These are phyloP conservation scores for Cottoperca gobio DNA, from an alignment of 2,797 vertebrate species.

Conservation along the genomic window DNA sequence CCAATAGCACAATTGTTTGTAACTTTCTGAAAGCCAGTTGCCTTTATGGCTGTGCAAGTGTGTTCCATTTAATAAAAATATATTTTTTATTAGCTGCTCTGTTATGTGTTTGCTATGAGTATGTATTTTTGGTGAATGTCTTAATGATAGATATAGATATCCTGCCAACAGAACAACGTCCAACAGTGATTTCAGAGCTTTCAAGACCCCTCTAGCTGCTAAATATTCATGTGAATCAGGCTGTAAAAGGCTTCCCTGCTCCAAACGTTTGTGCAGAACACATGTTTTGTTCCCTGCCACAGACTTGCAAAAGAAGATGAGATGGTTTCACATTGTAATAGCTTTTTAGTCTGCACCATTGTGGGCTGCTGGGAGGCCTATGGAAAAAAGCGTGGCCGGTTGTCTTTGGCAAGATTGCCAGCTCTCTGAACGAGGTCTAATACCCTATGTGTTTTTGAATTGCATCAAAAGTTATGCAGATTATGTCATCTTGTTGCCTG, in stretches of 20 bases:
- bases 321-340: slow-evolving; percentile 55
- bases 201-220: slow-evolving; percentile 46
- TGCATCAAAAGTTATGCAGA: background rate
- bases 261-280: slow-evolving; percentile 54
- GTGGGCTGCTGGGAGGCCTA: slow-evolving; percentile 45
- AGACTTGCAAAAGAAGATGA: slow-evolving; percentile 53
- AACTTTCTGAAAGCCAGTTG: slow-evolving; percentile 30
- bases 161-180: slow-evolving; percentile 63
- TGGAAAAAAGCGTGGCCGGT: slow-evolving; percentile 27
- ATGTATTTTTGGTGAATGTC: slow-evolving; percentile 62
- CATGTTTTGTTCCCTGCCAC: slow-evolving; percentile 55
- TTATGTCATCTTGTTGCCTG: slow-evolving; percentile 29
- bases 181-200: slow-evolving; percentile 57
- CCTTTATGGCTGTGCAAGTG: slow-evolving; percentile 32
- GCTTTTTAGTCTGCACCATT: slow-evolving; percentile 49
- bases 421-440: slow-evolving; percentile 27
- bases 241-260: slow-evolving; percentile 41
- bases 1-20: slow-evolving; percentile 17
- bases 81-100: slow-evolving; percentile 45
- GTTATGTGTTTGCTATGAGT: slow-evolving; percentile 48
- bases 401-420: slow-evolving; percentile 43
- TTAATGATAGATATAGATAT: slow-evolving; percentile 57
- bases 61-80: slow-evolving; percentile 30
- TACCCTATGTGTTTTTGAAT: slow-evolving; percentile 26
- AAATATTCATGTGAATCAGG: slow-evolving; percentile 54